Evolutionary conservation across 2,888 invertebrate species (phyloP), one percentile per base, ranked within the genome.

Genomic region (Azorinus chamasolen): DNA sequence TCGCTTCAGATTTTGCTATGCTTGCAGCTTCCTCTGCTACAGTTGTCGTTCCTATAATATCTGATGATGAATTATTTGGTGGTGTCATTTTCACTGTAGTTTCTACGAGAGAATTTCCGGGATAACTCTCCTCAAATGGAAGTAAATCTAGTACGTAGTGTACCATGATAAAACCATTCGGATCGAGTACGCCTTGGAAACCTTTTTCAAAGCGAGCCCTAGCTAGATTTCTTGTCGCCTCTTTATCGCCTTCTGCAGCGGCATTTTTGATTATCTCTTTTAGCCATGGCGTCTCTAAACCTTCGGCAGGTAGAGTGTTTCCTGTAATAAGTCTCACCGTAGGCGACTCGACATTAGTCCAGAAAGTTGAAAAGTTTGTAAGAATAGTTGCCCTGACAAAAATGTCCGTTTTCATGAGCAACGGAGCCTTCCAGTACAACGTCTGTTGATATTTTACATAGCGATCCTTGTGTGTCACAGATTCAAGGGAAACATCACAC

Each of bases 261-360:
- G 66, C 54, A 5, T 72, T 69, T 37, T 61, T 75, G 8, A 76
- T 62, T 5, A 80, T 73, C 50, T 80, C 80, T 45, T 65, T 64
- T 14, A 80, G 32, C 80, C 80, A 80, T 1, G 80, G 80, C 37
- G 46, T 55, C 48, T 76, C 58, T 22, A 80, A 24, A n/a, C 12
- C 45, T 41, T 80, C 75, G 22, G 65, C 73, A 2, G 72, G 72
- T 16, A 72, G 59, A n/a, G 4, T 50, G n/a, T 58, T 65, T 1
- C 27, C 54, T 14, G 55, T 20, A 4, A 32, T 22, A 2, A 80
- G 53, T 39, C 51, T 50, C 20, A 80, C 76, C 4, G 25, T 27
- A 0, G 41, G 46, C 4, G 80, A 80, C 41, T 68, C 51, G 18
- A 80, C 76, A 45, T 80, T 59, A 18, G 68, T 54, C 80, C 80